A percentile compares a stretch with the other conserved stretches of the same genome.
Evolutionary conservation across 2,888 invertebrate genomes (phyloP).

Genomic region (Chrysina gloriosa): DNA sequence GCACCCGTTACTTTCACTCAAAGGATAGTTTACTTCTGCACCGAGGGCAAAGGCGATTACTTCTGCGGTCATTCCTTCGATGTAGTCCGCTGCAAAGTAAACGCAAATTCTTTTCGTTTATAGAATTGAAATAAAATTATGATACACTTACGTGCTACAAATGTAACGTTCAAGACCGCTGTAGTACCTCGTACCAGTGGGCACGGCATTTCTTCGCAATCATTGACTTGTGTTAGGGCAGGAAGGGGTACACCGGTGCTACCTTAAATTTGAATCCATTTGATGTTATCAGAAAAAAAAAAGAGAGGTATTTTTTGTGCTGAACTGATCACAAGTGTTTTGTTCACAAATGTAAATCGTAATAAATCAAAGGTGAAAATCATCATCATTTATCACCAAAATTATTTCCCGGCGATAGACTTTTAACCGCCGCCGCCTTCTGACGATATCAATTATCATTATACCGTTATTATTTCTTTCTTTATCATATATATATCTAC

Average conservation of each 20-base stretch:
- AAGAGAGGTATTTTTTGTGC: too few species aligned
- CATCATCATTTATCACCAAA: too few species aligned
- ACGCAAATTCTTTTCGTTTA: not conserved
- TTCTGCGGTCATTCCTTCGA: constrained; percentile 39
- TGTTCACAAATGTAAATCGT: too few species aligned
- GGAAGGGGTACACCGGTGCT: constrained; percentile 43
- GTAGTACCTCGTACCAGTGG: constrained; percentile 34
- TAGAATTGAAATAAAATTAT: not conserved
- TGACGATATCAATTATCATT: too few species aligned
- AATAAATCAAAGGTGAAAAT: too few species aligned
- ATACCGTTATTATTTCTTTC: too few species aligned
- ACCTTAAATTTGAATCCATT: constrained; percentile 43
- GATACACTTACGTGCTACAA: constrained; percentile 48
- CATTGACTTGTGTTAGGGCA: constrained; percentile 39
- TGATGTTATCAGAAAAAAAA: too few species aligned
- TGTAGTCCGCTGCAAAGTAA: constrained; percentile 40
- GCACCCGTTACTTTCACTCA: constrained; percentile 46
- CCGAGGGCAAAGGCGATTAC: constrained; percentile 40
- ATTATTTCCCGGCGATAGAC: too few species aligned
- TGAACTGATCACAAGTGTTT: too few species aligned
- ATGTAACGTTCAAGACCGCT: constrained; percentile 45
- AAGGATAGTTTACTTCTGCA: constrained; percentile 38
- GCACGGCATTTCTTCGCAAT: constrained; percentile 48
- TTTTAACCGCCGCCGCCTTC: too few species aligned
- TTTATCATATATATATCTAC: too few species aligned